Conservation (phyloP, 35 echinoderm and acorn worm species). For the Stichopus chloronotus region DNA sequence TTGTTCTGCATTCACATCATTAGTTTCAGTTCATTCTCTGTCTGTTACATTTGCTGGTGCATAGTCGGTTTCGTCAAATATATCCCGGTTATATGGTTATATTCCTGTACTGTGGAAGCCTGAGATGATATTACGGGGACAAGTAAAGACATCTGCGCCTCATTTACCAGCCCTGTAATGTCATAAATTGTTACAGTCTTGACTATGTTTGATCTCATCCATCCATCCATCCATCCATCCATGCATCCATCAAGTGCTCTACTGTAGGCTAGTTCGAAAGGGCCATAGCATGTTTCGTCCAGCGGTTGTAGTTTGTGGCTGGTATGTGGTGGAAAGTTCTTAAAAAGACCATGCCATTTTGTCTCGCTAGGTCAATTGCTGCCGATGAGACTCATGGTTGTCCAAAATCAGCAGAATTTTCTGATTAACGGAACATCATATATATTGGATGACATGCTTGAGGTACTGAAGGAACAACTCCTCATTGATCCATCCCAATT, state of each 20-base stretch:
- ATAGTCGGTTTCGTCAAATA: constrained; percentile 65
- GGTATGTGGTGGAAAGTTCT: constrained; percentile 61
- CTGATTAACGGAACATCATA: constrained; percentile 46
- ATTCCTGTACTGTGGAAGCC: constrained; percentile 70
- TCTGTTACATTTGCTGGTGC: constrained; percentile 63
- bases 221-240: constrained; percentile 32
- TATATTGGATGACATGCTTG: constrained; percentile 58
- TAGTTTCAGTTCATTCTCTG: constrained; percentile 1
- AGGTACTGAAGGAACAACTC: constrained; percentile 61
- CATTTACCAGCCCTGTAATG: constrained; percentile 55
- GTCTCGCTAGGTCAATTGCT: constrained; percentile 43
- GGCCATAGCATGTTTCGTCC: constrained; percentile 59
- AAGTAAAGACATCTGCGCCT: neutral
- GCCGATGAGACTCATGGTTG: constrained; percentile 68
- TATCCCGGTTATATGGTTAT: constrained; percentile 59
- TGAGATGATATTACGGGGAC: constrained; percentile 45
- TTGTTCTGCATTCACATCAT: too few species aligned
- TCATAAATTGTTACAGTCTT: constrained; percentile 64
- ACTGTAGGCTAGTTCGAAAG: constrained; percentile 43
- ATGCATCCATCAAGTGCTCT: constrained; percentile 26
- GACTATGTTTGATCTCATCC: constrained; percentile 35
- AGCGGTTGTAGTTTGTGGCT: constrained; percentile 69
- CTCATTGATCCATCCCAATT: constrained; percentile 65
- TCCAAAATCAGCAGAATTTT: constrained; percentile 70
- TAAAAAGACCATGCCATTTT: constrained; percentile 58